A percentile compares a stretch with the other conserved stretches of the same genome.
Conservation (phyloP, 2,113 vertebrate genomes). For the Pluvianellus socialis region DNA sequence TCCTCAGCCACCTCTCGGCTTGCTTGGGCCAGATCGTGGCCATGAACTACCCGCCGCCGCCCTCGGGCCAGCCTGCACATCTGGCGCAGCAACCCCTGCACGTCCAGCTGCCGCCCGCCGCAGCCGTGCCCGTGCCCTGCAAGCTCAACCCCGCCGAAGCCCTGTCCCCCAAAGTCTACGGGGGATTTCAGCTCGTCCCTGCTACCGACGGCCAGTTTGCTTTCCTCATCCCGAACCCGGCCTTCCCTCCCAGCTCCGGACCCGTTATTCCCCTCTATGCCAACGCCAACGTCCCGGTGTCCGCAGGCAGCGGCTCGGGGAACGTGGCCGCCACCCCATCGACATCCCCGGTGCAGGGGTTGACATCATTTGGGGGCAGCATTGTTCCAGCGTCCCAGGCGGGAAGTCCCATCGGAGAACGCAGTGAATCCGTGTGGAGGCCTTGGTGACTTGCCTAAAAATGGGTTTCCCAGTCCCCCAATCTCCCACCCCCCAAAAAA, state of each 20-base stretch:
- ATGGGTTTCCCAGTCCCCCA: no score
- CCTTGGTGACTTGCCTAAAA: conserved; percentile 85
- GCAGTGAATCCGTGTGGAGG: conserved; percentile 87
- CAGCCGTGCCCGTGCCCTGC: conserved; percentile 77
- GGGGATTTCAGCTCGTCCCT: conserved; percentile 83
- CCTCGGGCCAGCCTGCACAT: conserved; percentile 74
- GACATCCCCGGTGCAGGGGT: conserved; percentile 84
- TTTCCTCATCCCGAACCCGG: conserved; percentile 84
- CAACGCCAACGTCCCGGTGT: conserved; percentile 77
- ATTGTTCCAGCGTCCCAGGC: conserved; percentile 75
- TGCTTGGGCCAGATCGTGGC: conserved; percentile 88
- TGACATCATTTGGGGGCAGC: conserved; percentile 82
- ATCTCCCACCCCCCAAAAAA: not conserved
- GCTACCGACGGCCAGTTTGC: conserved; percentile 87
- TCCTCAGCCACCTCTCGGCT: conserved; percentile 86
- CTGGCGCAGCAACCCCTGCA: conserved; percentile 84
- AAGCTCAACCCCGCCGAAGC: conserved; percentile 82
- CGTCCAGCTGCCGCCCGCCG: conserved; percentile 81
- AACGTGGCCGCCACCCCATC: conserved; percentile 44
- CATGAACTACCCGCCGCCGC: conserved; percentile 79
- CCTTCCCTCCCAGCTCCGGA: conserved; percentile 74
- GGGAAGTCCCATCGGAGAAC: conserved; percentile 80
- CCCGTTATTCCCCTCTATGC: conserved; percentile 79
- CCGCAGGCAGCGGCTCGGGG: conserved; percentile 67
- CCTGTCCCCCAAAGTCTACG: conserved; percentile 82